These are phyloP conservation scores for Melipona beecheii DNA, from an alignment of 2,888 invertebrate species.

Conservation along the genomic window DNA sequence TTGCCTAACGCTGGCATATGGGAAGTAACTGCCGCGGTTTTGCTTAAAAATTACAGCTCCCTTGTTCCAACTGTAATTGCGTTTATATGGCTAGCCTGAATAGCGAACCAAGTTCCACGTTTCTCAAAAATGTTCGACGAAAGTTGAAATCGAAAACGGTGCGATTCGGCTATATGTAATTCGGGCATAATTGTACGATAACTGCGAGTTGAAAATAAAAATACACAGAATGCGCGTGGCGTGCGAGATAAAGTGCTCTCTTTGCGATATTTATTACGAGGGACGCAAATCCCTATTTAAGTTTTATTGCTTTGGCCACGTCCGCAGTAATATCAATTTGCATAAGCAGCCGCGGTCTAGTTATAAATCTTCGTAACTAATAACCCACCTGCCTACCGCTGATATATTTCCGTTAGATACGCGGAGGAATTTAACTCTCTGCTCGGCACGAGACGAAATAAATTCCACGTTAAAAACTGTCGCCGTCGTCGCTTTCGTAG, in stretches of 20 bases:
- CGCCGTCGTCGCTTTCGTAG: too few species aligned
- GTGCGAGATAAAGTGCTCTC: background rate
- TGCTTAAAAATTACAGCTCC: background rate
- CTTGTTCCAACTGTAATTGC: background rate
- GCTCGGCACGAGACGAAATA: too few species aligned
- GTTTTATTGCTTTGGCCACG: background rate
- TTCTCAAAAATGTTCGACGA: background rate
- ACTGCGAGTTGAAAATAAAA: background rate
- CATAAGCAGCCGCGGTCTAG: background rate
- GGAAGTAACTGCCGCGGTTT: background rate
- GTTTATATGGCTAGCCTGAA: background rate
- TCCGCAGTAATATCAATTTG: background rate
- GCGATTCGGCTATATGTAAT: background rate
- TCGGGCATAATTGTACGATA: background rate
- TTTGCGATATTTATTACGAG: background rate
- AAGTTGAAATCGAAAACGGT: background rate
- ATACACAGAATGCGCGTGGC: background rate
- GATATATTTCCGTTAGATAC: background rate
- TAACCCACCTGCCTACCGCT: background rate
- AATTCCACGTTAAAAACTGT: too few species aligned
- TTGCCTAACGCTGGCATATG: background rate
- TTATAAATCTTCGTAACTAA: background rate
- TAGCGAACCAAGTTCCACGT: background rate
- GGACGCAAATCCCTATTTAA: background rate
- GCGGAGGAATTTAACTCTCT: too few species aligned